phyloP scores from a whole-genome alignment of 2,113 vertebrate genomes.

The Rutilus rutilus region DNA sequence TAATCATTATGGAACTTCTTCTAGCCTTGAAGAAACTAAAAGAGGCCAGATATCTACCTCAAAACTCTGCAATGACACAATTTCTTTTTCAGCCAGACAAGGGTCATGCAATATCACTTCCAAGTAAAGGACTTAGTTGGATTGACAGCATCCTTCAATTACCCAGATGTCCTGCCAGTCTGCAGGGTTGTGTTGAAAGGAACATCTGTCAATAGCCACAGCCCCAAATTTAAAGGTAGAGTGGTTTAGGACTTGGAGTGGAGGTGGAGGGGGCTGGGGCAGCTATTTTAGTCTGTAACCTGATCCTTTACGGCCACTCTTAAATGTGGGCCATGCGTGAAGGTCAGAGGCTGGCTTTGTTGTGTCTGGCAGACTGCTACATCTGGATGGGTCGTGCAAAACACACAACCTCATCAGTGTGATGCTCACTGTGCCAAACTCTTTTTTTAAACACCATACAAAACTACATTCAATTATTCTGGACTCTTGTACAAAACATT shows the following conservation, averaged over 20 bases:
- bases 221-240: slow-evolving; percentile 48
- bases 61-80: background rate
- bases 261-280: slow-evolving; percentile 49
- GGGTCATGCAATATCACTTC: slow-evolving; percentile 37
- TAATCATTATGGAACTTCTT: background rate
- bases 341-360: slow-evolving; percentile 69
- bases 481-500: background rate
- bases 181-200: slow-evolving; percentile 25
- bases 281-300: slow-evolving; percentile 70
- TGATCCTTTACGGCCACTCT: slow-evolving; percentile 71
- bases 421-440: slow-evolving; percentile 45
- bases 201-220: slow-evolving; percentile 48
- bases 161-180: slow-evolving; percentile 37
- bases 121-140: slow-evolving; percentile 33
- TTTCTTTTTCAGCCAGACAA: slow-evolving; percentile 15
- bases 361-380: slow-evolving; percentile 68
- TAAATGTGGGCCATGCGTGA: slow-evolving; percentile 67
- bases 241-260: slow-evolving; percentile 11
- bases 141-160: slow-evolving; percentile 40
- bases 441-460: background rate
- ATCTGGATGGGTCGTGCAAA: slow-evolving; percentile 68
- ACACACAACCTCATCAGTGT: slow-evolving; percentile 58
- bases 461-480: background rate
- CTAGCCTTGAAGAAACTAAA: background rate
- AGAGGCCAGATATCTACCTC: background rate